Percentiles rank a stretch among this genome's conserved stretches.
Evolutionary conservation across 2,888 invertebrate genomes (phyloP).

Genomic region (Gerosis bhagava): DNA sequence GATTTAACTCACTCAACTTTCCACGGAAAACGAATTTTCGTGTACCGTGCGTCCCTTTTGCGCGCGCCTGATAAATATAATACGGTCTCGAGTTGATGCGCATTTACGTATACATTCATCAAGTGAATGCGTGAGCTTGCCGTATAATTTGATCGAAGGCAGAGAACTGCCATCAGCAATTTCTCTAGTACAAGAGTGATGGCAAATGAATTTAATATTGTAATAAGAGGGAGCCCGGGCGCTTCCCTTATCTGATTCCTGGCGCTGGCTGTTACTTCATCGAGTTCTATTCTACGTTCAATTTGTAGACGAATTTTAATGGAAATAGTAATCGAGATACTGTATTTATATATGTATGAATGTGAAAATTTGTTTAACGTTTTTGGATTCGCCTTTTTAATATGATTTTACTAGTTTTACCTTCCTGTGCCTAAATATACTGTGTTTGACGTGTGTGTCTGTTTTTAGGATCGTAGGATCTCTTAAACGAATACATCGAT

Average conservation of each 20-base stretch:
- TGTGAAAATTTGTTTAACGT: no score
- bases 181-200: constrained; percentile 43
- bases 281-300: no score
- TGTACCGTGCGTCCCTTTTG: constrained; percentile 46
- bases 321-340: no score
- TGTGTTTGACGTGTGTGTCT: no score
- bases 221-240: constrained; percentile 31
- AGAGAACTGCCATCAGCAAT: constrained; percentile 59
- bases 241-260: constrained; percentile 9
- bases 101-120: constrained; percentile 45
- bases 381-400: no score
- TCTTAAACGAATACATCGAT: no score
- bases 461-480: no score
- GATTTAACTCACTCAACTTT: constrained; percentile 77
- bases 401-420: no score
- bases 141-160: constrained; percentile 75
- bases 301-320: no score
- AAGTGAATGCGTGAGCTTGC: constrained; percentile 46
- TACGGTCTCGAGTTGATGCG: constrained; percentile 44
- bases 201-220: constrained; percentile 45
- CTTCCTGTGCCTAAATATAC: no score
- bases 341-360: no score
- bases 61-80: constrained; percentile 42
- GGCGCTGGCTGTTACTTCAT: no score
- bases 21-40: constrained; percentile 62